Base-by-base conservation (phyloP, 92 coral and sea anemone genomes). In the Palythoa caribaeorum region DNA sequence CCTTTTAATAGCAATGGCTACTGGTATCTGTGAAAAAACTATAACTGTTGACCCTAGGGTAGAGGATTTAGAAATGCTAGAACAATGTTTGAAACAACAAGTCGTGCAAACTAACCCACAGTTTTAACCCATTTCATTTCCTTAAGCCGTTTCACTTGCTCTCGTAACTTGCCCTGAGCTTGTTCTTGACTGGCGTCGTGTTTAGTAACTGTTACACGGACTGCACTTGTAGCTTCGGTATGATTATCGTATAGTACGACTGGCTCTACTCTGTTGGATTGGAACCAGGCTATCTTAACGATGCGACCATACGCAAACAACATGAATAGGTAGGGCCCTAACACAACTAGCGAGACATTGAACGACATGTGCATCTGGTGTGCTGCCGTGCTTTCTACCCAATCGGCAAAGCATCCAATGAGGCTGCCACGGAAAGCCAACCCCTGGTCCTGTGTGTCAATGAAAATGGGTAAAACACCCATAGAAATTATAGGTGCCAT, bases 51-150 rank as follows among this genome's bases (percentile, higher is more conserved):
- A 17, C 65, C 19, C 19, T 17, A 11, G 11, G 20, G 14, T 13
- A 39, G 17, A 17, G 9, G 11, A 36, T 47, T 37, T 9, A 8
- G 0, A 14, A 39, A 73, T 17, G n/a, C 12, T 73, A 6, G 12
- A 44, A 19, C 2, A 55, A 15, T 55, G 15, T 11, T 15, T 55
- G 69, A 2, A 63, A 16, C 6, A 19, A 17, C 6, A 4, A 11
- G 17, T 9, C 3, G 62, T 15, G 15, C 1, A 77, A 10, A 73
- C 90, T 72, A 73, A 92, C 94, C 94, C 15, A 92, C 79, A 53
- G 94, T 92, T 70, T 89, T 92, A 9, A 89, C 94, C 92, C 94
- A 89, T 83, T 89, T 92, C 85, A 92, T 70, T 70, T 88, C 94
- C 69, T 72, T 88, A 16, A 10, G 44, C 9, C 63, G 68, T 59